Evolutionary conservation across 2,113 vertebrate species (phyloP), one percentile per base, ranked within the genome.

Genomic region (Datnioides undecimradiatus): DNA sequence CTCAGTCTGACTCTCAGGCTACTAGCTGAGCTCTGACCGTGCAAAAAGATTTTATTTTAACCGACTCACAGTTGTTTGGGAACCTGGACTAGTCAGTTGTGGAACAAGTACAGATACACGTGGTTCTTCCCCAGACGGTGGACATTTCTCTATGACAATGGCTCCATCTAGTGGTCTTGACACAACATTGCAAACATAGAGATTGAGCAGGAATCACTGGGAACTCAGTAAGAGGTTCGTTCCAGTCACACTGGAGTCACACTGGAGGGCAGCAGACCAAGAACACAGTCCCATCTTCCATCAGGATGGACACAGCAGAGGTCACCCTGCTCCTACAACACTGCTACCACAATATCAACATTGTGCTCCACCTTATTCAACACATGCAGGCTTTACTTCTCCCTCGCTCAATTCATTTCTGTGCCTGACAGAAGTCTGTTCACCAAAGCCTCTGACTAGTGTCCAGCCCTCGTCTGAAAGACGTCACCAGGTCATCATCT

Each of bases 151-250:
- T 59, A 12, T 4, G 67, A 33, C 12, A 23, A 34, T 70, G 17
- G 58, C 76, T 52, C 85, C 83, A 64, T 88, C 90, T 89, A 52
- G 57, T 88, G 90, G 69, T 41, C 23, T 4, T 7, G 2, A 64
- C 6, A 23, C 13, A 38, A 5, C 43, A 76, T 27, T 19, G 8
- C 54, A 59, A 1, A n/a, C 23, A 68, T 0, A 17, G n/a, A n/a
- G n/a, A n/a, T n/a, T n/a, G n/a, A n/a, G n/a, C n/a, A n/a, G n/a
- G n/a, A n/a, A n/a, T n/a, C n/a, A n/a, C n/a, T n/a, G n/a, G n/a
- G n/a, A n/a, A n/a, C n/a, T n/a, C 38, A 40, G 34, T 36, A 4
- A 36, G 8, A 38, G 38, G 11, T 38, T 7, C 19, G 4, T 13
- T 25, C 49, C n/a, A n/a, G n/a, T n/a, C n/a, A n/a, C n/a, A n/a